Conservation (phyloP, 2,888 invertebrate genomes). For the Xylota segnis region DNA sequence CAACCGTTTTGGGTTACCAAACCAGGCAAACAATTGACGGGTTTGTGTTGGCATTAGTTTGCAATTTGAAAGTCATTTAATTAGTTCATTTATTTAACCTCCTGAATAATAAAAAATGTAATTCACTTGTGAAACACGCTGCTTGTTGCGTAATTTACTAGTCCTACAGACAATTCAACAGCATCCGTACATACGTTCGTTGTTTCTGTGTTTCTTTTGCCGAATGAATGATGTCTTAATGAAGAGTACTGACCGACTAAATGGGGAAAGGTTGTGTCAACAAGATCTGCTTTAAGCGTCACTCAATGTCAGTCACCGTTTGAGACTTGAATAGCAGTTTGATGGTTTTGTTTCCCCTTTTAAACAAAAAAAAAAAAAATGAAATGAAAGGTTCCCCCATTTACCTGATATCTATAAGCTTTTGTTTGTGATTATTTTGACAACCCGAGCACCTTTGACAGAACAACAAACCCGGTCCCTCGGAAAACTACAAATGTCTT, state of each 20-base stretch:
- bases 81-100: neutral
- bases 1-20: conserved; percentile 15
- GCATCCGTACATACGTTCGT: no score
- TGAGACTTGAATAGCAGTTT: neutral
- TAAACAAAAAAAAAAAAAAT: no score
- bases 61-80: neutral
- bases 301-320: conserved; percentile 5
- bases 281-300: neutral
- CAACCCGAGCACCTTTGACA: conserved; percentile 11
- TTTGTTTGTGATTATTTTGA: conserved; percentile 37
- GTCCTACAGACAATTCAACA: neutral
- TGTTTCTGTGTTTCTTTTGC: neutral
- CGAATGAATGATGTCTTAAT: no score
- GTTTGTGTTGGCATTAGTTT: neutral
- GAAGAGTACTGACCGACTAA: neutral
- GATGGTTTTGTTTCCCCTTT: no score
- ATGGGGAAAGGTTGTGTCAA: conserved; percentile 1
- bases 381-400: neutral
- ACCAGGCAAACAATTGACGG: neutral
- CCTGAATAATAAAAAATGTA: neutral
- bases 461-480: neutral
- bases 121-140: conserved; percentile 7
- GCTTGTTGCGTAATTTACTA: conserved; percentile 27
- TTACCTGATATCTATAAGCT: neutral
- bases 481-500: conserved; percentile 26